Base-by-base conservation (phyloP, 1,140 invertebrate genomes). In the Zaprionus kolodkinae region DNA sequence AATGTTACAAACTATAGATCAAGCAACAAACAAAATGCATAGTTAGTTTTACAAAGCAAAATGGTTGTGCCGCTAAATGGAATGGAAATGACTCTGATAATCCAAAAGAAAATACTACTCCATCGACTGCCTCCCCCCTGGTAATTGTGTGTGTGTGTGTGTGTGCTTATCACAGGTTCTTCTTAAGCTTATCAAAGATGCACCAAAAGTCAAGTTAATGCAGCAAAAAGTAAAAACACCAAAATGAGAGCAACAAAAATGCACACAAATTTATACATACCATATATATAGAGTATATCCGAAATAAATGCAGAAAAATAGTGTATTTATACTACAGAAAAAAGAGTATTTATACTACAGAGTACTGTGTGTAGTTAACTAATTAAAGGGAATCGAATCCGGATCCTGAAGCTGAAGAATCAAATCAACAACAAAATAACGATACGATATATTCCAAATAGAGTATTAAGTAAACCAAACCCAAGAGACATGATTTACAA, bases 401-500 rank as follows among this genome's bases (percentile, higher is more conserved):
- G n/a, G 4, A 40, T 67, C 27, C 25, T 50, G n/a, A 77, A 88
- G 84, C 83, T 86, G 80, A 88, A 30, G 27, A 87, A 87, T 87
- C 84, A 87, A 87, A 84, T 63, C 84, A 82, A 78, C 27, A 80
- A 75, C 83, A 84, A 76, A 68, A 45, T 62, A 72, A 81, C 69
- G 73, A 52, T 65, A 52, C 72, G 15, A 72, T 64, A 69, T 75
- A 84, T 62, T 69, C 70, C 68, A 75, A 67, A 79, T 76, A 74
- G 35, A 57, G 65, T 80, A 71, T 56, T 62, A 71, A 71, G 55
- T 55, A 36, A 65, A 57, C n/a, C 54, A 57, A 76, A 81, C 63
- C 85, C 84, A 84, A 88, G 52, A 88, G 84, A 88, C 84, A 89
- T 88, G 84, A 88, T 89, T 87, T 87, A 88, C 84, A 88, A 70